phyloP scores from a whole-genome alignment of 2,888 invertebrate species.

The Melanchra persicariae region DNA sequence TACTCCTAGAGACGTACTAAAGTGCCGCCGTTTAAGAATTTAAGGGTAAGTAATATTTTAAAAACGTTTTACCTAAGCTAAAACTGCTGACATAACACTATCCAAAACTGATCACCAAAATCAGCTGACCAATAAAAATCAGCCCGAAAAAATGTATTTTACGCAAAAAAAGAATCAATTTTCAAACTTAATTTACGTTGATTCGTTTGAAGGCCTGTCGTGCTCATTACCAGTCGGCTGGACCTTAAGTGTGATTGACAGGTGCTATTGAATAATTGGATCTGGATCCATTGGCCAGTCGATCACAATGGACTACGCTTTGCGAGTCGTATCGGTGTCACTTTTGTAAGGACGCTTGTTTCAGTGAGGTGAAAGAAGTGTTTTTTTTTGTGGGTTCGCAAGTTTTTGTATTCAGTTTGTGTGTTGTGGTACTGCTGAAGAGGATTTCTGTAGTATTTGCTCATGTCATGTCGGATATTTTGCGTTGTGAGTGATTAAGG shows the following conservation, averaged over 20 bases:
- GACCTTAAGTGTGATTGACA: conserved; percentile 60
- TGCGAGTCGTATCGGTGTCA: conserved; percentile 22
- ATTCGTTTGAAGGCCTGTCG: conserved; percentile 38
- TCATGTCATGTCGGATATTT: no score
- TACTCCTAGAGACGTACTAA: neutral
- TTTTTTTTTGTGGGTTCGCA: no score
- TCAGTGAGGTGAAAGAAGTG: neutral
- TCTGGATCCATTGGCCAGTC: conserved; percentile 55
- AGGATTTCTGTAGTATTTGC: no score
- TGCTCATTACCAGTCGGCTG: conserved; percentile 53
- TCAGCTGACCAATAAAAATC: neutral
- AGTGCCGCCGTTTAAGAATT: neutral
- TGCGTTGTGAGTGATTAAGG: no score
- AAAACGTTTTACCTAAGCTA: neutral
- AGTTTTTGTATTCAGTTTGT: no score
- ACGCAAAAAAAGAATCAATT: conserved; percentile 32
- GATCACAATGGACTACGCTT: conserved; percentile 59
- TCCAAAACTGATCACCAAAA: conserved; percentile 2
- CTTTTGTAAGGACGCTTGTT: conserved; percentile 24
- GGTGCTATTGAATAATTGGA: conserved; percentile 63
- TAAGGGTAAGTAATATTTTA: neutral
- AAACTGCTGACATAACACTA: conserved; percentile 1
- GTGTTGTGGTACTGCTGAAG: no score
- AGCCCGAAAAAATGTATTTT: neutral
- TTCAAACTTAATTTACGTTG: conserved; percentile 52